Evolutionary conservation across 1,140 invertebrate species (phyloP).

Genomic region (Polypedilum pembai): DNA sequence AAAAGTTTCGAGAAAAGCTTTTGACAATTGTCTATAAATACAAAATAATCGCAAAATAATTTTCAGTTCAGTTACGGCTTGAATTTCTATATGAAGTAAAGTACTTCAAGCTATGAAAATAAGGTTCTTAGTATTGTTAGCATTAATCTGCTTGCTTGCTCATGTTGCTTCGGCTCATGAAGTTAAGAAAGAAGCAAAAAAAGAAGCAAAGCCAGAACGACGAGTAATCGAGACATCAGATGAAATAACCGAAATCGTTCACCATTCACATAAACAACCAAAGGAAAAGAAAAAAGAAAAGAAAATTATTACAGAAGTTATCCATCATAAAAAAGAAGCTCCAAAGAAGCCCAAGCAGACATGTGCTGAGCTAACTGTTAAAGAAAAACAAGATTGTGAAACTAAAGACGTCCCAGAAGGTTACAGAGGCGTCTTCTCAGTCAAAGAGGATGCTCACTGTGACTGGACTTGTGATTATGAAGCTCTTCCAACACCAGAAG

Average conservation of each 20-base stretch:
- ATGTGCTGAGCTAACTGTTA: neutral
- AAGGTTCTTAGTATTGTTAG: too few species aligned
- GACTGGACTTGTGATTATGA: neutral
- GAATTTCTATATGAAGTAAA: too few species aligned
- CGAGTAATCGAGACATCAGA: neutral
- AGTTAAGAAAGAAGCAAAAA: too few species aligned
- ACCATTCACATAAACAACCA: neutral
- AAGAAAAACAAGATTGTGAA: neutral
- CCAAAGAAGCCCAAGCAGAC: neutral
- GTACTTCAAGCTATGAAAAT: too few species aligned
- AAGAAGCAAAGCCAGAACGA: too few species aligned
- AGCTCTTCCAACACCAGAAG: neutral
- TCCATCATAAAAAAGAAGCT: neutral
- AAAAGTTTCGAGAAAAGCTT: too few species aligned
- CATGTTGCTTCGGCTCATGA: too few species aligned
- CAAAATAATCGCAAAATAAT: too few species aligned
- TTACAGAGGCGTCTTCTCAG: neutral
- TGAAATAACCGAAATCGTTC: neutral
- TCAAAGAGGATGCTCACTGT: neutral
- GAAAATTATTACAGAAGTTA: neutral
- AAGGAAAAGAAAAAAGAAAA: constrained; percentile 3
- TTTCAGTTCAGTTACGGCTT: too few species aligned
- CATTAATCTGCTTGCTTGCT: too few species aligned
- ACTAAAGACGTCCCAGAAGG: neutral
- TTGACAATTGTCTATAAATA: too few species aligned